Evolutionary conservation across 1,140 invertebrate species (phyloP).

Genomic region (Charaxes varanes): DNA sequence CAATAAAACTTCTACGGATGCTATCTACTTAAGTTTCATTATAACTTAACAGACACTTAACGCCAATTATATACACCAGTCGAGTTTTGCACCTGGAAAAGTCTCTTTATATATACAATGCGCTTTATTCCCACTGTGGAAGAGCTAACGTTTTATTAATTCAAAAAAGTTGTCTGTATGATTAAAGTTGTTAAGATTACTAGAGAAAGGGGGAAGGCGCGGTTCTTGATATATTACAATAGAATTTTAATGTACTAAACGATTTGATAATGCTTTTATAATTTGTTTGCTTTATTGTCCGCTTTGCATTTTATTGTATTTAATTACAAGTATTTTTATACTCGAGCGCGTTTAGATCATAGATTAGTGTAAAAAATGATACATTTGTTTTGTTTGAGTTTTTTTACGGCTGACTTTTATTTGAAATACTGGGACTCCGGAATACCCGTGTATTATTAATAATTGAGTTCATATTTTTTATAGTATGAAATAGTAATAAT

Average conservation of each 20-base stretch:
- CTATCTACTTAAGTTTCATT: conserved; percentile 65
- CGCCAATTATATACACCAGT: conserved; percentile 54
- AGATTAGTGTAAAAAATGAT: no score
- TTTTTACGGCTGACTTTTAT: no score
- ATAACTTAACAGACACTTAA: conserved; percentile 69
- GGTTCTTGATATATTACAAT: conserved; percentile 67
- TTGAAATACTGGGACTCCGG: no score
- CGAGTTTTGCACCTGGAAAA: no score
- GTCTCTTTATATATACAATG: no score
- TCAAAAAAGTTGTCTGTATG: conserved; percentile 2
- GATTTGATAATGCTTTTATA: conserved; percentile 66
- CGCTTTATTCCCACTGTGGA: conserved; percentile 23
- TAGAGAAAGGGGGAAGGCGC: conserved; percentile 54
- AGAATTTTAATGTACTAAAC: conserved; percentile 63
- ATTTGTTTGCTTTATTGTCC: conserved; percentile 70
- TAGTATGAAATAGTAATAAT: no score
- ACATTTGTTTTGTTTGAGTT: no score
- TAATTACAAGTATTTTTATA: conserved; percentile 54
- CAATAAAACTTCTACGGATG: conserved; percentile 48
- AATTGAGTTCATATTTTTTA: no score
- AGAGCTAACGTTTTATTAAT: conserved; percentile 5
- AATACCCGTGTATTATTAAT: no score
- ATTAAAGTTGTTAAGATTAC: conserved; percentile 28
- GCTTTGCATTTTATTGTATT: conserved; percentile 67
- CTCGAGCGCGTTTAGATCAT: conserved; percentile 24